Base-by-base conservation (phyloP, 2,888 invertebrate species). In the Bugula neritina region DNA sequence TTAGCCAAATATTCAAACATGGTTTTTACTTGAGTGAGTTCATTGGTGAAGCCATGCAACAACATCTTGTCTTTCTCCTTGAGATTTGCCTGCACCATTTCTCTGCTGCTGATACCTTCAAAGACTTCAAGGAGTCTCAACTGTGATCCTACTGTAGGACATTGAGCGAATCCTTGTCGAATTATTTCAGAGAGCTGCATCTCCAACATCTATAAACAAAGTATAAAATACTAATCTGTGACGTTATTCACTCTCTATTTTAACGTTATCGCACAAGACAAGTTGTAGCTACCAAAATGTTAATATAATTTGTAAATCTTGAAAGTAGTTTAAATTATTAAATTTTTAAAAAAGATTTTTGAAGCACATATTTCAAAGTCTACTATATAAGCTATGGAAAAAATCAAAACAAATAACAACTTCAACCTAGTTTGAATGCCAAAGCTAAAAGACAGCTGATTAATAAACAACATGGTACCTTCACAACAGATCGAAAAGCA, bases 41-140 rank as follows among this genome's bases (percentile, higher is more conserved):
- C 83, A 3, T 74, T 77, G 29, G 79, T 81, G 74, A 82, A 83
- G 1, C 78, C 77, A 35, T 72, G 70, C 5, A 83, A 79, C 58
- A 83, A 72, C 25, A 76, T 73, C 63, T 75, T 69, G 72, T 82
- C 82, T 72, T 82, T 80, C 75, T 83, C 82, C 69, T 77, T 77
- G 13, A 81, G 74, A 73, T 80, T 78, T 17, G 75, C 74, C 81
- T 84, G 84, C 23, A 84, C 82, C 21, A 82, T 80, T 71, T 84
- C 82, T 73, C 84, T 71, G 27, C 82, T 78, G 74, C 83, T 83
- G 75, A 83, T 80, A 13, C 84, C 83, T 70, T 83, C 82, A 79
- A 84, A 84, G 52, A 84, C 84, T 72, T 84, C 83, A 34, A 84
- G 78, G 54, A 84, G 77, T 21, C 83, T 75, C 27, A 84, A 77